A percentile compares a stretch with the other conserved stretches of the same genome.
phyloP scores from a whole-genome alignment of 1,140 invertebrate species.

The Thalassaphorura encarpata region DNA sequence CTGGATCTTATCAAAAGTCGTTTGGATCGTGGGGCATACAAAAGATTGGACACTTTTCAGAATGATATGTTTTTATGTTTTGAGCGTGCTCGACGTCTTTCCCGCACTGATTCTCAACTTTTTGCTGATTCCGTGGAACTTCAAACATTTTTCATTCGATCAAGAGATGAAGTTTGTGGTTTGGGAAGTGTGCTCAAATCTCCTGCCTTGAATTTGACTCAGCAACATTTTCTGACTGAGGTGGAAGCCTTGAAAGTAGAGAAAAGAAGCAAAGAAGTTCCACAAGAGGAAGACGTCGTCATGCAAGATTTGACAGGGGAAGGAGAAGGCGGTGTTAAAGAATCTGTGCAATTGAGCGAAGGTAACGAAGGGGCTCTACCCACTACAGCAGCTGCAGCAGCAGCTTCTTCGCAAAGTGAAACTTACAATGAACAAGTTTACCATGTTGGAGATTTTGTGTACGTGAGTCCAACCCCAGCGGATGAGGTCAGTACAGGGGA shows the following conservation, averaged over 20 bases:
- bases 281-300: constrained; percentile 58
- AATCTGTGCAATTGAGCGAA: too few relatives aligned
- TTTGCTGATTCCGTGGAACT: constrained; percentile 92
- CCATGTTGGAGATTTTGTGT: constrained; percentile 80
- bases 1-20: constrained; percentile 74
- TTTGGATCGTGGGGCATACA: constrained; percentile 77
- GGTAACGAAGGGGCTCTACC: too few relatives aligned
- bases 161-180: constrained; percentile 59
- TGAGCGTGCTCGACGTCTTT: constrained; percentile 74
- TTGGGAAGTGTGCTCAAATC: constrained; percentile 71
- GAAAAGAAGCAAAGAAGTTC: constrained; percentile 61
- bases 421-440: constrained; percentile 63
- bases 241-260: constrained; percentile 65
- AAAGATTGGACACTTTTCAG: constrained; percentile 87
- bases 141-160: constrained; percentile 73
- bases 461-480: constrained; percentile 55
- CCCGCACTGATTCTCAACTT: constrained; percentile 81
- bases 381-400: too few relatives aligned
- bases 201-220: constrained; percentile 70
- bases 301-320: constrained; percentile 35
- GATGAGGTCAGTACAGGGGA: constrained; percentile 6
- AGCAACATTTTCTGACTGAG: constrained; percentile 57
- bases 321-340: constrained; percentile 19
- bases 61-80: constrained; percentile 92
- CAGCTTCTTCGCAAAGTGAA: constrained; percentile 20